Base-by-base conservation (phyloP, 2,797 vertebrate species). In the Lutjanus argentimaculatus region DNA sequence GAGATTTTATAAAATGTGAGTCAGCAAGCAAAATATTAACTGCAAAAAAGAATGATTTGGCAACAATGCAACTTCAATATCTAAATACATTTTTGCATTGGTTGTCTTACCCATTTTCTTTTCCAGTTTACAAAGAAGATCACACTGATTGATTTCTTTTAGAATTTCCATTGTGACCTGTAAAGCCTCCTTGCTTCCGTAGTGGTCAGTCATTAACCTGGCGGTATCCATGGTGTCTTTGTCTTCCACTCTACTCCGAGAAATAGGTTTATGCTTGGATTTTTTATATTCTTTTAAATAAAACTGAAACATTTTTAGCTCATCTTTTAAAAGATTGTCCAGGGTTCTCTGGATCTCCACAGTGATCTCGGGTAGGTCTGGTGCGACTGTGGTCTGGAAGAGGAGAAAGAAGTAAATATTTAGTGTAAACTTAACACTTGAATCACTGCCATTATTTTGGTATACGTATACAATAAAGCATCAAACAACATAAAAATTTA, bases 301-400 rank as follows among this genome's bases (percentile, higher is more conserved):
- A 40, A 85, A 90, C 2, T 56, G 16, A 70, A 91, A 93, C 0
- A 0, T 3, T 71, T 91, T 88, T 0, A 91, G 1, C 1, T 85
- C 71, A 0, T 6, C 6, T 40, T 61, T 49, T 0, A 0, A 0
- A n/a, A 91, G 87, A 9, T 87, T 0, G 0, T 0, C 81, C 0
- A 91, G 72, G 13, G 12, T 75, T 0, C 78, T 8, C 40, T 72
- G 0, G n/a, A 92, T 72, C 40, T 10, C 30, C 65, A 67, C 7
- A 14, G 46, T 43, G 30, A 0, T 67, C 19, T 8, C 61, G 2
- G 43, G 0, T 7, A 0, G 0, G 14, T 55, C 12, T 17, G 1
- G 1, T 45, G 4, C 22, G 8, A 0, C 49, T 56, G 16, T 62
- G 4, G 2, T 15, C 63, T 81, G 48, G 52, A 55, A 21, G 7